A percentile compares a stretch with the other conserved stretches of the same genome.
These are phyloP conservation scores for Hippocampus guttulatus DNA, from an alignment of 2,113 vertebrate genomes.

Conservation along the genomic window DNA sequence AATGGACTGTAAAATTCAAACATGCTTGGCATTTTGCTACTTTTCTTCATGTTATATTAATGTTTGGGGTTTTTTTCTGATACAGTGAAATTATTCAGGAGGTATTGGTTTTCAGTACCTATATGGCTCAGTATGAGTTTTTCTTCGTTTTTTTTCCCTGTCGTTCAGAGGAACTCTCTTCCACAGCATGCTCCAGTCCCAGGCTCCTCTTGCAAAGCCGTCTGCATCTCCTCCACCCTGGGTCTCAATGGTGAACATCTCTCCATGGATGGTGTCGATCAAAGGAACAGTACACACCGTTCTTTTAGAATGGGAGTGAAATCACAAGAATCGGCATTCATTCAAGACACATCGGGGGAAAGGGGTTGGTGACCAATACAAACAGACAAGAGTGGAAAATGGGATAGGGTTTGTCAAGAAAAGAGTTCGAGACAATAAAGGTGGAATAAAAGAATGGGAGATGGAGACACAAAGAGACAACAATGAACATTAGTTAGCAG, in stretches of 20 bases:
- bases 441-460: constrained; percentile 62
- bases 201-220: constrained; percentile 96
- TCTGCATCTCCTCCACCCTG: constrained; percentile 96
- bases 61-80: too few species aligned
- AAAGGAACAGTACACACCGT: constrained; percentile 95
- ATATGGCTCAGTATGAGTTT: constrained; percentile 95
- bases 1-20: too few species aligned
- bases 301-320: constrained; percentile 74
- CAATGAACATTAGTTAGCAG: constrained; percentile 43
- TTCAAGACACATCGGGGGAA: constrained; percentile 33
- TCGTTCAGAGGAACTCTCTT: constrained; percentile 91
- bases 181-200: constrained; percentile 99
- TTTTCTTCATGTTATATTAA: neutral
- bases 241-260: constrained; percentile 81
- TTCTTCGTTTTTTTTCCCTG: constrained; percentile 86
- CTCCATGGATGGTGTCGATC: constrained; percentile 94
- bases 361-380: constrained; percentile 21
- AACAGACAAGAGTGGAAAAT: constrained; percentile 53
- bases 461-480: constrained; percentile 68
- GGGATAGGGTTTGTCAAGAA: neutral
- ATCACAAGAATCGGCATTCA: constrained; percentile 26
- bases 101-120: constrained; percentile 75
- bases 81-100: too few species aligned
- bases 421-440: constrained; percentile 10
- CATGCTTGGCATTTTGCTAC: neutral